Base-by-base conservation (phyloP, 2,113 vertebrate species). In the Gorsachius goisagi region DNA sequence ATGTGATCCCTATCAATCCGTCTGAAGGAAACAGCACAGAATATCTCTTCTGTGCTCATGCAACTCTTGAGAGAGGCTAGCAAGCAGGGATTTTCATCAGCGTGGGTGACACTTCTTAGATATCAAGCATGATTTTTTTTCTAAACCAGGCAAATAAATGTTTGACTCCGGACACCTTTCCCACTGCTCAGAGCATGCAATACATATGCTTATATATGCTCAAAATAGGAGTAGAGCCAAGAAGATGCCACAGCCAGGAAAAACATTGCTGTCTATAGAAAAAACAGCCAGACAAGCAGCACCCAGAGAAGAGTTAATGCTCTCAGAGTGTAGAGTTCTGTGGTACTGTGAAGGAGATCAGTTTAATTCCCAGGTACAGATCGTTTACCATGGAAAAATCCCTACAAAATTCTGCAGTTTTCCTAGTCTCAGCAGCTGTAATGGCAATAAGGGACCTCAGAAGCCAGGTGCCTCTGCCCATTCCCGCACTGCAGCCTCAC, bases 301-400 rank as follows among this genome's bases (percentile, higher is more conserved):
- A 52, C 9, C 35, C 35, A 49, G 52, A 63, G 69, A 72, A 72
- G 44, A 87, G 27, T 32, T 67, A 90, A 72, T 35, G 52, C 47
- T 76, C 52, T 66, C 53, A 19, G 45, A 60, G 41, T 6, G 9
- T 16, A 52, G 26, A 76, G 24, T 9, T 68, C 11, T 35, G 39
- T 41, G 50, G 32, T 59, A 39, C 24, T 22, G 35, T 60, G 44
- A 71, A 71, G 24, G 23, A 75, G 16, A 67, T n/a, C 13, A 41
- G 45, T 47, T 96, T 85, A 39, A 64, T 56, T 94, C n/a, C 24
- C 58, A 72, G 19, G 21, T 45, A 66, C 85, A 80, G 55, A 91
- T 19, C 22, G 93, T 68, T 78, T 68, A 45, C 23, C 24, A 21
- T 24, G 71, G 68, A 89, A 67, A 80, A 92, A 75, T 33, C 16